These are phyloP conservation scores for Sphinx pinastri DNA, from an alignment of 2,888 invertebrate genomes.

Conservation along the genomic window DNA sequence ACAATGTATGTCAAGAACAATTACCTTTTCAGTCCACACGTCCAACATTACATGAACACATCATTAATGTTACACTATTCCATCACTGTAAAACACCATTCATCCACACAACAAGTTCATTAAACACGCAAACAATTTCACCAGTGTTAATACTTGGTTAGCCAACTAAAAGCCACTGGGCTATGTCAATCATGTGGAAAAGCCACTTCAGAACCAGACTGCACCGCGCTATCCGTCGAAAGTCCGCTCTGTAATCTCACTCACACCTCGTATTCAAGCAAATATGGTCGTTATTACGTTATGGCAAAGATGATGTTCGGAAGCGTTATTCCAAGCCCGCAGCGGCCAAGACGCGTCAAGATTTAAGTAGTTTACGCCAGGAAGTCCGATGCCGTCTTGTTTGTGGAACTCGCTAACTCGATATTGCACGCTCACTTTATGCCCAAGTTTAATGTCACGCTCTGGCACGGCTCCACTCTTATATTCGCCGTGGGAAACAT, in stretches of 20 bases:
- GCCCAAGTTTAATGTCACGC: conserved; percentile 71
- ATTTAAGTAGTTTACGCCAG: conserved; percentile 79
- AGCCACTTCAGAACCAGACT: conserved; percentile 57
- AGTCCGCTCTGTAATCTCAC: conserved; percentile 49
- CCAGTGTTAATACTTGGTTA: conserved; percentile 43
- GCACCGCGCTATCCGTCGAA: conserved; percentile 47
- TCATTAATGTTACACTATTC: not conserved
- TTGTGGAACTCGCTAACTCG: conserved; percentile 75
- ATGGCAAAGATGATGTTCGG: conserved; percentile 43
- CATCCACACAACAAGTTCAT: conserved; percentile 26
- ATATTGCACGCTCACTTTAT: conserved; percentile 79
- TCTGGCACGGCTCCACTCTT: conserved; percentile 53
- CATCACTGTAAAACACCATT: not conserved
- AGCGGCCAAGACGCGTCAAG: conserved; percentile 63
- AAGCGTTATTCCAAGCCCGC: conserved; percentile 49
- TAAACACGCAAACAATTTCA: conserved; percentile 34
- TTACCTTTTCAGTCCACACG: no score
- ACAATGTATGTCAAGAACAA: no score
- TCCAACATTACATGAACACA: no score
- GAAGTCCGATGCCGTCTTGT: conserved; percentile 66
- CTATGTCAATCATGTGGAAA: conserved; percentile 32
- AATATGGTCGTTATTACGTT: conserved; percentile 40
- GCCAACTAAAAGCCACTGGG: conserved; percentile 50
- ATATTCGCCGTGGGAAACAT: conserved; percentile 65
- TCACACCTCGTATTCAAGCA: conserved; percentile 27